Base-by-base conservation (phyloP, 1,140 invertebrate species). In the Zaprionus camerounensis region DNA sequence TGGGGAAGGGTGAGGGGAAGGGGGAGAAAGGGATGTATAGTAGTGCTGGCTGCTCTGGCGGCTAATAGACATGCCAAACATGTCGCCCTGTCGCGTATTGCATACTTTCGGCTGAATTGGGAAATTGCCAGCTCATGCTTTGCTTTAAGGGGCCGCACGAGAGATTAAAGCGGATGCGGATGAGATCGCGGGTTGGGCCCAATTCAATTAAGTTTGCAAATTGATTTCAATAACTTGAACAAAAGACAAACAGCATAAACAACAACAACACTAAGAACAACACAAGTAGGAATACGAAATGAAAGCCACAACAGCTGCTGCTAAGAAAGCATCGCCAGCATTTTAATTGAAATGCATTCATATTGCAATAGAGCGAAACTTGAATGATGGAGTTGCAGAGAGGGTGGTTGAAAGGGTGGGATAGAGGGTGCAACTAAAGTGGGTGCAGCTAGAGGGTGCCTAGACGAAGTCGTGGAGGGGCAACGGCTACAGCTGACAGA, bases 291-390 rank as follows among this genome's bases (percentile, higher is more conserved):
- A 55, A 28, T 11, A 55, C 24, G 71, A 28, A 41, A 55, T 46
- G 38, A 66, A 80, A 79, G 46, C 80, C 55, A 71, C 63, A 71
- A 71, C 81, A 82, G 76, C 76, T 82, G 80, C 63, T 77, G 66
- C 67, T 76, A 82, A 82, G 80, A 78, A 82, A 79, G 64, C 72
- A 68, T 72, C 82, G 78, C 59, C 59, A 68, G 58, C 69, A 71
- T 80, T 77, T 79, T 83, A 83, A 83, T 83, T 83, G 76, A 83
- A 83, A 83, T 83, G 81, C 81, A 83, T 83, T 83, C 81, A 83
- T 83, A 83, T 83, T 80, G 81, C 81, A 80, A 80, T 73, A 77
- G 68, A 76, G 73, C 55, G 49, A 49, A 59, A 72, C 22, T 59
- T 57, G 20, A 64, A 71, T 64, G 59, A 53, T 36, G 34, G 38